Evolutionary conservation across 30 jellyfish, hydroid and myxozoan species (phyloP), one percentile per base, ranked within the genome.

Genomic region (Turritopsis dohrnii): DNA sequence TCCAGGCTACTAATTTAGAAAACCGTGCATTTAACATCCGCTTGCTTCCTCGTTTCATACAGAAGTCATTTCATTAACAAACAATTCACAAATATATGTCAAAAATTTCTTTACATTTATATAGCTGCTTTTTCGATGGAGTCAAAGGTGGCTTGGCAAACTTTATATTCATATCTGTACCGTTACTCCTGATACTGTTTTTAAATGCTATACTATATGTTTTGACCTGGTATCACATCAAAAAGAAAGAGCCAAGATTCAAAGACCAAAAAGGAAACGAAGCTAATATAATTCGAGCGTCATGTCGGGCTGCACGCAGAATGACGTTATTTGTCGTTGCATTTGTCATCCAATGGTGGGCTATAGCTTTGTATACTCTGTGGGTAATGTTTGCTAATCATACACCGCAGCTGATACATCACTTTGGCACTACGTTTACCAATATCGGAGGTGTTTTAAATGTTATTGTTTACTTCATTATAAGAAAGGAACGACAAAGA

Each of bases 251-350:
- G 22, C 31, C 77, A 27, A 69, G 16, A n/a, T 69, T 69, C 28
- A 23, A 69, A n/a, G 31, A 27, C 77, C 16, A n/a, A 19, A 23
- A 16, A 7, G 77, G 77, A 69, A 69, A 69, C 9, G 77, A 69
- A n/a, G 77, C 77, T 9, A 9, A 69, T 19, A 21, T 69, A 9
- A 69, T 69, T 27, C 77, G 77, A 69, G 77, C 77, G 77, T 69
- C 77, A n/a, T 21, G 19, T 69, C 31, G 28, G 0, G 77, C 77
- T 0, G 77, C 22, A 19, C 28, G 77, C 9, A 69, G 16, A 23
- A 69, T 69, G 77, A 69, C 77, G 9, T 9, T 69, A 27, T 69
- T 69, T 69, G 77, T 69, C 0, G 77, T 17, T 8, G 22, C 22
- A 1, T 69, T 69, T 1, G 9, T 69, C 19, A 69, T 69, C 19